These are phyloP conservation scores for Macrobrachium nipponense DNA, from an alignment of 1,140 invertebrate genomes.

Conservation along the genomic window DNA sequence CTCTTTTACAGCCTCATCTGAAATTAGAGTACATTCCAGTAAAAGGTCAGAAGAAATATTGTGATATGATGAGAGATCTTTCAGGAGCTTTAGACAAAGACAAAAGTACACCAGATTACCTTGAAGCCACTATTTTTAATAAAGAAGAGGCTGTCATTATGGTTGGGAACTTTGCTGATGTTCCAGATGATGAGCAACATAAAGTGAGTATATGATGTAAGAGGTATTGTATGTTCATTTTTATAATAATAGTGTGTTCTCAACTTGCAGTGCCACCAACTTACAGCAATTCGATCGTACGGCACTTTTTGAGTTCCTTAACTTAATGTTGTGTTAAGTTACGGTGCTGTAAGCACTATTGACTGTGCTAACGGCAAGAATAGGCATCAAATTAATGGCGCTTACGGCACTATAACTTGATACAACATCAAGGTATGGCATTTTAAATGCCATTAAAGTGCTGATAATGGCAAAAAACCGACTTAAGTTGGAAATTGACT, in stretches of 20 bases:
- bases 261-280: too few species aligned
- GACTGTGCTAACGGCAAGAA: too few species aligned
- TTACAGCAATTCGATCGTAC: too few species aligned
- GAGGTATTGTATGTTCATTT: background rate
- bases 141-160: conserved; percentile 73
- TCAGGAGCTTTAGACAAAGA: conserved; percentile 70
- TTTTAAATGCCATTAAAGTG: too few species aligned
- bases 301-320: too few species aligned
- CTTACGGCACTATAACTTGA: too few species aligned
- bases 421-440: too few species aligned
- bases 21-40: conserved; percentile 73
- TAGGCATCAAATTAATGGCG: too few species aligned
- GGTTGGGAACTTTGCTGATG: conserved; percentile 71
- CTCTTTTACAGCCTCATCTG: conserved; percentile 70
- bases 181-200: conserved; percentile 64
- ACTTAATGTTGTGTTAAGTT: too few species aligned
- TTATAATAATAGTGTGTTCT: background rate
- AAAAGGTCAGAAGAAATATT: conserved; percentile 71
- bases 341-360: too few species aligned
- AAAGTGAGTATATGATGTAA: conserved; percentile 43
- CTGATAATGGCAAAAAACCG: too few species aligned
- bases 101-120: conserved; percentile 69
- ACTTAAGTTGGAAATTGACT: too few species aligned
- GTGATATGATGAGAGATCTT: conserved; percentile 70
- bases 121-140: conserved; percentile 73